These are phyloP conservation scores for Leucoma salicis DNA, from an alignment of 2,888 invertebrate species.

Conservation along the genomic window DNA sequence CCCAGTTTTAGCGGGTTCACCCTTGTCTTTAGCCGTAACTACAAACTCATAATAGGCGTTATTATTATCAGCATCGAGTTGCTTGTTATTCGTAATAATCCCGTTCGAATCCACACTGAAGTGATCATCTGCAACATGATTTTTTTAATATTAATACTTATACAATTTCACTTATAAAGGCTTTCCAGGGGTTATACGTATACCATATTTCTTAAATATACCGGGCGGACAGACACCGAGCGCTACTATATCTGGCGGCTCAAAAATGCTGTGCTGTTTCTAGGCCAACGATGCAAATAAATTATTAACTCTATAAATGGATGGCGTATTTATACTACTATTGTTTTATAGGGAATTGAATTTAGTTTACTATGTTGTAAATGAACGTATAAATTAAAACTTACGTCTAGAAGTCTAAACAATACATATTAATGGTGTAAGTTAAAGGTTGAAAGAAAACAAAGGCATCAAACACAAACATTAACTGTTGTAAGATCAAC, in stretches of 20 bases:
- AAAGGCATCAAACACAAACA: constrained; percentile 11
- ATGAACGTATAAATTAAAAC: no score
- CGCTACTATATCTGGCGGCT: no score
- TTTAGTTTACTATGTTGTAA: no score
- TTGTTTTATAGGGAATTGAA: no score
- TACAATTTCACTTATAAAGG: no score
- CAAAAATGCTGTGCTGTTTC: no score
- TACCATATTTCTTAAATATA: no score
- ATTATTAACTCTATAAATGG: no score
- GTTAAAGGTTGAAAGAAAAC: constrained; percentile 3
- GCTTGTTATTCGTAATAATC: constrained; percentile 95
- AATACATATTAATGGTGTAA: not conserved
- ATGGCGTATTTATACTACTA: no score
- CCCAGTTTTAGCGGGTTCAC: constrained; percentile 95
- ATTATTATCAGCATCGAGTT: constrained; percentile 97
- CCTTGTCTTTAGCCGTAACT: constrained; percentile 97
- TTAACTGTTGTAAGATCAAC: constrained; percentile 5
- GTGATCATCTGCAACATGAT: constrained; percentile 89
- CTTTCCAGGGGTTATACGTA: no score
- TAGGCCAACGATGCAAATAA: no score
- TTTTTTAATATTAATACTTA: not conserved
- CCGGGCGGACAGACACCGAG: no score
- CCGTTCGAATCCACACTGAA: constrained; percentile 97
- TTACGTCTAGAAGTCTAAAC: not conserved
- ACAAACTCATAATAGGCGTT: constrained; percentile 97